Evolutionary conservation across 2,888 invertebrate species (phyloP), one percentile per base, ranked within the genome.

Genomic region (Tromatobia lineatoria): DNA sequence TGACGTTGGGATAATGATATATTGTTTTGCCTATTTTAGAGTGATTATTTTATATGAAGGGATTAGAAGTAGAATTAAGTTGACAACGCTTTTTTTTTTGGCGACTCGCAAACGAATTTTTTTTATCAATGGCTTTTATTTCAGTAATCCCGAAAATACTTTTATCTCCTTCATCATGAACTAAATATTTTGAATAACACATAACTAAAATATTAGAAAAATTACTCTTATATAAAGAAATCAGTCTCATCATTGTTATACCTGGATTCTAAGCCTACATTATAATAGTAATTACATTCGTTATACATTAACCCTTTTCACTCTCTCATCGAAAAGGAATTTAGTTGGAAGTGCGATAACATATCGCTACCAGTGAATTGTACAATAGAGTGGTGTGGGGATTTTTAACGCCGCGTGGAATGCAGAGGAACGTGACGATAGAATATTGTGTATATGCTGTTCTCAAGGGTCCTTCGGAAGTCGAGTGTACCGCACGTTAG

Each of bases 391-490:
- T 47, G 61, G 61, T 61, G 34, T 64, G 34, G 3, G 61, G 13
- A 18, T 1, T 61, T 61, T 61, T 34, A 4, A 20, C 47, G 20
- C 38, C 15, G 38, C 18, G 42, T 13, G 20, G 50, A 69, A 45
- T 54, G 64, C 20, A 20, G n/a, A 15, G 34, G n/a, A 61, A 59
- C 59, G 29, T 34, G 59, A 66, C 42, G 64, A 38, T 66, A 10
- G 42, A 42, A 23, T 4, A 23, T 64, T 11, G 47, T 25, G 64
- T 52, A 54, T 29, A 45, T 45, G 76, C 45, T 71, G 29, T 54
- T 77, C 71, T 67, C 66, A 20, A 82, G 76, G 57, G 82, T 67
- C 38, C 77, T 82, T 59, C 66, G 66, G 59, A 77, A 82, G 77
- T 59, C 57, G 59, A 67, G 67, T 70, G 50, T 74, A 67, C 67